These are phyloP conservation scores for Bambusicola thoracicus DNA, from an alignment of 2,113 vertebrate genomes.

Conservation along the genomic window DNA sequence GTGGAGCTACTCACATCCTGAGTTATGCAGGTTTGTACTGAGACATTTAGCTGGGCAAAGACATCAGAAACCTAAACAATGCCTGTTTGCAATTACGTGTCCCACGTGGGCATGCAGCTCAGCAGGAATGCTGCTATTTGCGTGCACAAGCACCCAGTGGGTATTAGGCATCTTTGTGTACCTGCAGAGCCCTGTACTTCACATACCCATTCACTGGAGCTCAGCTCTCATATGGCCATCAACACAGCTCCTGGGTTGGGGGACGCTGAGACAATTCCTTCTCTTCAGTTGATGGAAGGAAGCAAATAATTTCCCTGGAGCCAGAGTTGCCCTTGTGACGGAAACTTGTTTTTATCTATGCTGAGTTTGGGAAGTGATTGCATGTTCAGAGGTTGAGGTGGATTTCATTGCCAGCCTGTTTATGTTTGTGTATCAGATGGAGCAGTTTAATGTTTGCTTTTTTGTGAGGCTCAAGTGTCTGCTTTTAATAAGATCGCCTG, in stretches of 20 bases:
- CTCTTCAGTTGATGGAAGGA: neutral
- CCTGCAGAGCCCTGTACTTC: neutral
- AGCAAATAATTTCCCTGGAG: neutral
- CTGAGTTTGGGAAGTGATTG: neutral
- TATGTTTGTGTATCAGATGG: neutral
- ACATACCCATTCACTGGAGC: neutral
- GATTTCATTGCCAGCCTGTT: neutral
- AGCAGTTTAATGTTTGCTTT: neutral
- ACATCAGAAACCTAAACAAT: neutral
- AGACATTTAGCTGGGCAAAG: neutral
- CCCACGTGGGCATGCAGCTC: neutral
- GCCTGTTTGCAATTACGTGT: neutral
- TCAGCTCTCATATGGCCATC: rapidly evolving
- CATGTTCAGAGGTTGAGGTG: neutral
- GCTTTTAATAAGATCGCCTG: neutral
- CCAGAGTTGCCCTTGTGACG: neutral
- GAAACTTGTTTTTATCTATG: neutral
- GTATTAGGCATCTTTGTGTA: neutral
- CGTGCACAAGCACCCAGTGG: neutral
- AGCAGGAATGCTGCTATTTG: neutral
- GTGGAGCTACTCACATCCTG: neutral
- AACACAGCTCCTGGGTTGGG: rapidly evolving
- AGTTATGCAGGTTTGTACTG: neutral
- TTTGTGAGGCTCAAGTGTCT: neutral
- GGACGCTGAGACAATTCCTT: rapidly evolving